Evolutionary conservation across 1,140 invertebrate genomes (phyloP).

Genomic region (Limonius californicus): DNA sequence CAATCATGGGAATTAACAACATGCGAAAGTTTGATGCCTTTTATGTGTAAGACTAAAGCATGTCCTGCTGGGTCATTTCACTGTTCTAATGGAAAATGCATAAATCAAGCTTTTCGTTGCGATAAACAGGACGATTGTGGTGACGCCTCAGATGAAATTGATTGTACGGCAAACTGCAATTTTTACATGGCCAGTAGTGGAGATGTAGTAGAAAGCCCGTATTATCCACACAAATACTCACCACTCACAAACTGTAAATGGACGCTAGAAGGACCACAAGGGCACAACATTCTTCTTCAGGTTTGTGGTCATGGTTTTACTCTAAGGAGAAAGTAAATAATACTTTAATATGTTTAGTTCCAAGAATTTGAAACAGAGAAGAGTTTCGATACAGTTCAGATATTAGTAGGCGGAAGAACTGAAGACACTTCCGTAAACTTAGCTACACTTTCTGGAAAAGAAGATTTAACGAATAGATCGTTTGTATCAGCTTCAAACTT

Average conservation of each 20-base stretch:
- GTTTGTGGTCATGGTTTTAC: slow-evolving; percentile 50
- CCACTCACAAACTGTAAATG: slow-evolving; percentile 91
- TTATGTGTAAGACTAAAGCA: slow-evolving; percentile 88
- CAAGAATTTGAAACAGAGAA: slow-evolving; percentile 97
- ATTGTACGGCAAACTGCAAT: slow-evolving; percentile 83
- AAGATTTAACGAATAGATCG: slow-evolving; percentile 74
- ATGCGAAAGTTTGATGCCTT: slow-evolving; percentile 89
- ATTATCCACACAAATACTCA: slow-evolving; percentile 90
- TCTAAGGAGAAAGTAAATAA: background rate
- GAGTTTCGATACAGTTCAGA: slow-evolving; percentile 92
- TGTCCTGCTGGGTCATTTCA: slow-evolving; percentile 86
- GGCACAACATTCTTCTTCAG: slow-evolving; percentile 86
- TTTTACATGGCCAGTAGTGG: slow-evolving; percentile 90
- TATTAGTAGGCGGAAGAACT: slow-evolving; percentile 89
- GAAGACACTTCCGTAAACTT: slow-evolving; percentile 90
- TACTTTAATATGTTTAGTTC: slow-evolving; percentile 76
- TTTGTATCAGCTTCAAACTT: slow-evolving; percentile 95
- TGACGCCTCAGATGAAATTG: slow-evolving; percentile 86
- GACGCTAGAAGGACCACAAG: slow-evolving; percentile 94
- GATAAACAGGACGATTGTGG: slow-evolving; percentile 92
- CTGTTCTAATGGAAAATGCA: slow-evolving; percentile 88
- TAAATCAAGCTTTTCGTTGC: slow-evolving; percentile 85
- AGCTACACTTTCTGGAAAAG: slow-evolving; percentile 86
- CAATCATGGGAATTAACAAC: slow-evolving; percentile 92
- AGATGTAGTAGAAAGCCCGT: slow-evolving; percentile 92